These are phyloP conservation scores for Rhyzopertha dominica DNA, from an alignment of 1,140 invertebrate genomes.

Conservation along the genomic window DNA sequence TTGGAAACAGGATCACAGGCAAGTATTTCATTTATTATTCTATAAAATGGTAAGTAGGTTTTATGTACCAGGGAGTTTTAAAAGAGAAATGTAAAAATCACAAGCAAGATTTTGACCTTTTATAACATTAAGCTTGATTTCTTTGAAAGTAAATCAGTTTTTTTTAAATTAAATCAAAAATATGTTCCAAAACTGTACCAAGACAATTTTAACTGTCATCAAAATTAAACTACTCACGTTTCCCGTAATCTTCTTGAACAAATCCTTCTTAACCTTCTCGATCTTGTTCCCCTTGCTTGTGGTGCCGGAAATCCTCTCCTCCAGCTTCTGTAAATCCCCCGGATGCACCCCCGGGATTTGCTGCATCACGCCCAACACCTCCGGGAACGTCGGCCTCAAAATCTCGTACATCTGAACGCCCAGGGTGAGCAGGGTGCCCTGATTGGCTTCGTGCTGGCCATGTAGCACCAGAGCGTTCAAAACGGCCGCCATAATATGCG, in stretches of 20 bases:
- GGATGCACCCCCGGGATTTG: constrained; percentile 72
- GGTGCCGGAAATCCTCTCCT: constrained; percentile 71
- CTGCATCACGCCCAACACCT: constrained; percentile 62
- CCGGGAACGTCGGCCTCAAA: constrained; percentile 67
- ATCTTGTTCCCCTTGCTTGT: constrained; percentile 69
- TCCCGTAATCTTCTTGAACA: constrained; percentile 83
- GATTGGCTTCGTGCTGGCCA: constrained; percentile 81
- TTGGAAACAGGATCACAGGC: no score
- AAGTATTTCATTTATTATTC: no score
- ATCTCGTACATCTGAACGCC: constrained; percentile 77
- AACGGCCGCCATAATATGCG: constrained; percentile 65
- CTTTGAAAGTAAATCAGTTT: no score
- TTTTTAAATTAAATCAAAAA: constrained; percentile 8
- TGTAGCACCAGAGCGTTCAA: constrained; percentile 71
- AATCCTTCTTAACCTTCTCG: constrained; percentile 84
- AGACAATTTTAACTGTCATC: constrained; percentile 7
- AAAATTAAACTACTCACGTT: constrained; percentile 52
- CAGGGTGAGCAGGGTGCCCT: constrained; percentile 62
- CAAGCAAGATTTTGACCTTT: no score
- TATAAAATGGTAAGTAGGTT: no score
- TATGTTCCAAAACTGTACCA: no score
- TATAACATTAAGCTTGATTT: no score
- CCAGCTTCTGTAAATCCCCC: constrained; percentile 72
- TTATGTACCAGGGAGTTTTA: no score
- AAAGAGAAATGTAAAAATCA: no score